Evolutionary conservation across 1,140 invertebrate species (phyloP), one percentile per base, ranked within the genome.

Genomic region (Zaprionus ghesquierei): DNA sequence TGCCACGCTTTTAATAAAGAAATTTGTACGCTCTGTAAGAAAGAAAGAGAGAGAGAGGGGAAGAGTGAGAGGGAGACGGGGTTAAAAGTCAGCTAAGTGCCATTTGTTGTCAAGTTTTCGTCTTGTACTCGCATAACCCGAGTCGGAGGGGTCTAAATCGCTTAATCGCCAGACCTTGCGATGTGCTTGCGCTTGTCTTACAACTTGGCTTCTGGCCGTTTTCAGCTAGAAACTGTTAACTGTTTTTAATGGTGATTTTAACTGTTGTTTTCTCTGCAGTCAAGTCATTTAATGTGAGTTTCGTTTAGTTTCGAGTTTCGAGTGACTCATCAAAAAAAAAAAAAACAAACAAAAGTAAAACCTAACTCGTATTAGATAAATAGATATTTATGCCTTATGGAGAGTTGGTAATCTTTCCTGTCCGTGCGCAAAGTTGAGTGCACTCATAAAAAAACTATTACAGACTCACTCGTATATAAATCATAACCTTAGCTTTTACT

Each of bases 1-100:
- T 84, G 81, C 81, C 81, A 85, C 81, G 77, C 81, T 86, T 86
- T 86, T 86, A 81, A 81, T 86, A 77, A 71, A 62, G 18, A 62
- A 81, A 79, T 81, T 75, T 69, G 70, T 73, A 44, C 49, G 23
- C 33, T 12, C 81, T 86, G 61, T 35, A 81, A 64, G 50, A 77
- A 12, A 63, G n/a, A 23, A 18, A 65, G 25, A 63, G 33, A 38
- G 55, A 15, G n/a, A 22, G 20, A 44, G 58, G 38, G 8, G 12
- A 22, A 25, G 38, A 12, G 38, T 18, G 10, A 31, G 49, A 18
- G 25, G 10, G 33, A 12, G n/a, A 41, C 5, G 44, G 20, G 29
- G 10, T 27, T 50, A 25, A 6, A 22, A 33, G 44, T 38, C 46
- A 62, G 50, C 23, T 51, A 15, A 51, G 23, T 51, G 49, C 49